Conservation (phyloP, 1,140 invertebrate genomes). For the Pemphigus obesinymphae region DNA sequence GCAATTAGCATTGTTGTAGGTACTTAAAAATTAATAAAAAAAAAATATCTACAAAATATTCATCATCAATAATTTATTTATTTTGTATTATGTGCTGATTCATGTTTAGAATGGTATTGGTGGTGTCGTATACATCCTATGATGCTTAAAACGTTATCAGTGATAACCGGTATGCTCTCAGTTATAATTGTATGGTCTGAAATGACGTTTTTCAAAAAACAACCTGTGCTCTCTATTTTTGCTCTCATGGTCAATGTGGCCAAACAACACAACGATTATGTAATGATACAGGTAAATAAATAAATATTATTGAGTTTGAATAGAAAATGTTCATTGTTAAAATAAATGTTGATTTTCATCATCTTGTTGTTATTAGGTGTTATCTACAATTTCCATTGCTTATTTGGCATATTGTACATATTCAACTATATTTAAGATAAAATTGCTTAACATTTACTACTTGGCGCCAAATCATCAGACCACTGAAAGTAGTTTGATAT, state of each 20-base stretch:
- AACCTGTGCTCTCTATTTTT: conserved; percentile 89
- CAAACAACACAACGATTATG: conserved; percentile 81
- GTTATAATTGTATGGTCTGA: conserved; percentile 96
- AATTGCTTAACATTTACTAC: conserved; percentile 95
- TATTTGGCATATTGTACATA: conserved; percentile 97
- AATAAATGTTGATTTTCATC: too few species aligned
- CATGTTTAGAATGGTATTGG: conserved; percentile 88
- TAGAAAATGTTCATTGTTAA: not conserved
- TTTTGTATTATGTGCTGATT: not conserved
- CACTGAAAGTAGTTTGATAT: conserved; percentile 97
- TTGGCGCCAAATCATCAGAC: conserved; percentile 95
- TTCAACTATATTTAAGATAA: conserved; percentile 93
- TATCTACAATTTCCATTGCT: conserved; percentile 84
- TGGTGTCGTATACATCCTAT: conserved; percentile 76
- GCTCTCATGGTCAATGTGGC: conserved; percentile 84
- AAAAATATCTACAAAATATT: too few species aligned
- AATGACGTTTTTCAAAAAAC: conserved; percentile 91
- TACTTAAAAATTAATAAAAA: too few species aligned
- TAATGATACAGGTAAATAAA: conserved; percentile 80
- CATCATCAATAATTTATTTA: too few species aligned
- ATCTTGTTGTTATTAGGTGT: conserved; percentile 57
- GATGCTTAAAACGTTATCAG: conserved; percentile 66
- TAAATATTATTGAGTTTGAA: too few species aligned
- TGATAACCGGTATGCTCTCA: conserved; percentile 74
- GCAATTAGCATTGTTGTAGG: too few species aligned